Evolutionary conservation across 2,113 vertebrate genomes (phyloP).

Genomic region (Equus przewalskii): DNA sequence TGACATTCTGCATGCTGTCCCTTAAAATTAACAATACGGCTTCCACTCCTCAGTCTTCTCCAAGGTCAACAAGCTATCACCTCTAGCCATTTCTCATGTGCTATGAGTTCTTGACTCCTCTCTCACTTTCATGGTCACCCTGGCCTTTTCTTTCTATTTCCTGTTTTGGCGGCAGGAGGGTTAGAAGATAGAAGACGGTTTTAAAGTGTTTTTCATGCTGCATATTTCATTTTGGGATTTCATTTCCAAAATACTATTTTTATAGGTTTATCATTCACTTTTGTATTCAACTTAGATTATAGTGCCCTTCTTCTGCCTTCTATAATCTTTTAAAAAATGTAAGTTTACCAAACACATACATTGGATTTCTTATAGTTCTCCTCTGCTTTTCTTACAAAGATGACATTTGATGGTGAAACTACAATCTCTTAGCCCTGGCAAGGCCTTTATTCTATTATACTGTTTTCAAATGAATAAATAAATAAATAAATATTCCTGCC

Average conservation of each 20-base stretch:
- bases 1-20: not conserved
- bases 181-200: not conserved
- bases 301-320: not conserved
- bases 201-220: not conserved
- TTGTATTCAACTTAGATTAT: not conserved
- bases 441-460: not conserved
- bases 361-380: not conserved
- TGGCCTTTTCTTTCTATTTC: not conserved
- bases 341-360: not conserved
- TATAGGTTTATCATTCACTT: not conserved
- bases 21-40: not conserved
- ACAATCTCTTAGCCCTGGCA: not conserved
- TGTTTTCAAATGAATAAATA: not conserved
- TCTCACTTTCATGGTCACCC: not conserved
- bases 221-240: not conserved
- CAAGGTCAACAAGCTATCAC: not conserved
- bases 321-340: not conserved
- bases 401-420: not conserved
- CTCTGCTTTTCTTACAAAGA: slow-evolving; percentile 30
- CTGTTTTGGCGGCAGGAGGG: not conserved
- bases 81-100: not conserved
- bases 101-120: not conserved
- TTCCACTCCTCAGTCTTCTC: not conserved
- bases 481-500: not conserved
- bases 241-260: not conserved